Conservation (phyloP, 1,140 invertebrate genomes). For the Drosophila lacertosa region DNA sequence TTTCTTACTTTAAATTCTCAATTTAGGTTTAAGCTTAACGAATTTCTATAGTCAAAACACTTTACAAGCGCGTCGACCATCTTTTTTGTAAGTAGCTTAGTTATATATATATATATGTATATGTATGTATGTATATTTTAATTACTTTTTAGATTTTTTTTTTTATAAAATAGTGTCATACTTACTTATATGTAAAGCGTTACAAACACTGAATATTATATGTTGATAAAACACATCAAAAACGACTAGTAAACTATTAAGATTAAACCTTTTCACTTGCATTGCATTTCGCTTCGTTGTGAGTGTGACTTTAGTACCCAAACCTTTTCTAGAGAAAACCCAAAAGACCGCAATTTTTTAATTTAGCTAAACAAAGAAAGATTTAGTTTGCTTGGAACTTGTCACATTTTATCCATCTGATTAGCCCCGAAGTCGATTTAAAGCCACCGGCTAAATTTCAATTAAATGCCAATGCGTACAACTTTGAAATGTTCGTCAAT, state of each 20-base stretch:
- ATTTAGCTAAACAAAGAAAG: not conserved
- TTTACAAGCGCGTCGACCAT: slow-evolving; percentile 57
- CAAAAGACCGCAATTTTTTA: too few species aligned
- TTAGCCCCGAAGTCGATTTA: not conserved
- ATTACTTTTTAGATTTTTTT: slow-evolving; percentile 47
- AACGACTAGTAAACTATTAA: slow-evolving; percentile 12
- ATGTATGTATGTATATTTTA: slow-evolving; percentile 12
- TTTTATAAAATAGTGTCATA: slow-evolving; percentile 47
- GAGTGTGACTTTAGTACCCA: not conserved
- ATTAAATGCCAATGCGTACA: slow-evolving; percentile 18
- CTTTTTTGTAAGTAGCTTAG: slow-evolving; percentile 18
- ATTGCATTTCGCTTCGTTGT: not conserved
- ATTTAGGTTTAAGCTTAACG: not conserved
- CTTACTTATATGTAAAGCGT: slow-evolving; percentile 4
- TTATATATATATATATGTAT: too few species aligned
- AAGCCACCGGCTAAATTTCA: slow-evolving; percentile 36
- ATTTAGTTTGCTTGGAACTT: not conserved
- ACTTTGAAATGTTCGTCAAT: slow-evolving; percentile 31
- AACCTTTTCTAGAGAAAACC: too few species aligned
- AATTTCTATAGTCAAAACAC: slow-evolving; percentile 41
- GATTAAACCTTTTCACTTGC: not conserved
- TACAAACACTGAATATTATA: not conserved
- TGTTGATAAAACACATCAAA: slow-evolving; percentile 30
- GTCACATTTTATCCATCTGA: not conserved
- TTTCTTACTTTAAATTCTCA: not conserved